A percentile compares a stretch with the other conserved stretches of the same genome.
Evolutionary conservation across 2,888 invertebrate species (phyloP).

Genomic region (Calephelis perditalis): DNA sequence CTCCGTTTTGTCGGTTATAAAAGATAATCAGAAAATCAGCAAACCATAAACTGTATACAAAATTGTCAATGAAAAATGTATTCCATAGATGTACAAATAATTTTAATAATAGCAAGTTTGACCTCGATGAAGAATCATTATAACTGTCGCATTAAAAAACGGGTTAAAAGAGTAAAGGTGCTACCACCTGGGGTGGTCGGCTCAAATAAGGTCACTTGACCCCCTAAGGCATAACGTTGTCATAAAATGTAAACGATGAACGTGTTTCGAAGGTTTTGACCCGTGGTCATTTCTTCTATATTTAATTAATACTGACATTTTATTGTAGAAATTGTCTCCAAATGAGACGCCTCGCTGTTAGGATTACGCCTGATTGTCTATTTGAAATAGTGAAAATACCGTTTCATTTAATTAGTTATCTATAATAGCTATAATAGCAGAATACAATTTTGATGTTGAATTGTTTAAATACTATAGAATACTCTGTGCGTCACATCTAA

Average conservation of each 20-base stretch:
- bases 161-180: neutral
- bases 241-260: neutral
- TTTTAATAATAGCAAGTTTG: no score
- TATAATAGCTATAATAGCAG: no score
- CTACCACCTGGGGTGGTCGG: neutral
- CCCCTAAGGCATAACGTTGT: neutral
- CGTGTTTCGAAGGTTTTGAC: neutral
- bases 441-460: no score
- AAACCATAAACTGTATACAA: no score
- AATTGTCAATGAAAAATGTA: neutral
- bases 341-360: constrained; percentile 8
- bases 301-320: constrained; percentile 7
- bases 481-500: no score
- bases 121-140: no score
- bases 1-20: no score
- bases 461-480: no score
- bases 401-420: no score
- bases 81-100: constrained; percentile 1
- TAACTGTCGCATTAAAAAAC: neutral
- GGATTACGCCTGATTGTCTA: no score
- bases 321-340: constrained; percentile 2
- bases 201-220: constrained; percentile 8
- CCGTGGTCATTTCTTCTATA: constrained; percentile 1
- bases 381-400: no score
- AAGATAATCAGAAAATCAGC: no score